Base-by-base conservation (phyloP, 2,797 vertebrate genomes). In the Catamblyrhynchus diadema region DNA sequence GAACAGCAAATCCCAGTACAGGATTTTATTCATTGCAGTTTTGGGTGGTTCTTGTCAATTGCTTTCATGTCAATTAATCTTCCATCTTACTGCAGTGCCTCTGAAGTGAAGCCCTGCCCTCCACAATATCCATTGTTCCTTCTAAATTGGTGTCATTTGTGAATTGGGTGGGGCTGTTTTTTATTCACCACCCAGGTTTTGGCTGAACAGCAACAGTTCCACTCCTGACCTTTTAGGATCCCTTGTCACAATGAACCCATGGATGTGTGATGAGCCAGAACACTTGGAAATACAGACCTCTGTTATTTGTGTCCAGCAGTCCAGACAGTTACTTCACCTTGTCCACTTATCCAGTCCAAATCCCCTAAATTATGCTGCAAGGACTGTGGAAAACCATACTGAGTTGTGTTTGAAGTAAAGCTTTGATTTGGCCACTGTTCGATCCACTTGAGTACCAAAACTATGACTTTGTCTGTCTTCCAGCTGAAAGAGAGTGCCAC, bases 301-400 rank as follows among this genome's bases (percentile, higher is more conserved):
- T 57, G 32, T 35, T 83, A 22, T 14, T 73, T 35, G 44, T 65
- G 51, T 42, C 25, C 35, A 73, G 20, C 20, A 56, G 13, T 56
- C 24, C 35, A 65, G 50, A 8, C 51, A 35, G 9, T 22, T 42
- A 18, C 60, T 50, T 73, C 16, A 42, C 11, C 51, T 32, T 30
- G 14, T 65, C 60, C 25, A 12, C 9, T 33, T 17, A 10, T 1
- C 32, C 21, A 22, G 35, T 41, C 35, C 21, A 74, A 50, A 74
- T 42, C 51, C 12, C 8, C 17, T 18, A 22, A 42, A 22, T 42
- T 42, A 12, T 14, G 44, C 25, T 42, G 11, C 32, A 32, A 39
- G n/a, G 59, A 47, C 41, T 47, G 0, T 0, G 1, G 48, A 22
- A 65, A 64, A 4, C 21, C 9, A 9, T 25, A 32, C 42, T 48